Evolutionary conservation across 2,888 invertebrate species (phyloP).

Genomic region (Tetropium fuscum): DNA sequence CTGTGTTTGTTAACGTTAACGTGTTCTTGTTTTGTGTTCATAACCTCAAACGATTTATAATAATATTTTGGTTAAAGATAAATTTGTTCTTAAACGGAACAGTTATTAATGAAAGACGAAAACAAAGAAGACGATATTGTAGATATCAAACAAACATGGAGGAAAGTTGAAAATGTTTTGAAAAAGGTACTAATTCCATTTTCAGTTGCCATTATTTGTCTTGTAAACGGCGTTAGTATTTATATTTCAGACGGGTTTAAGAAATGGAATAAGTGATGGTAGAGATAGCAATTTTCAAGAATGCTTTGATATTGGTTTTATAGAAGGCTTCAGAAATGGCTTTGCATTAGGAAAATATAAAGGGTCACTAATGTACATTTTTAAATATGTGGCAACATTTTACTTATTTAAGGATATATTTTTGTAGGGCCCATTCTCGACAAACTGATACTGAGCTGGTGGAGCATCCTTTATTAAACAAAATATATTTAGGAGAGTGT

Average conservation of each 20-base stretch:
- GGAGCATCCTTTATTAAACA: constrained; percentile 30
- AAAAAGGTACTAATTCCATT: constrained; percentile 27
- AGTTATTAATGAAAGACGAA: constrained; percentile 14
- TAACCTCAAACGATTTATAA: too few relatives aligned
- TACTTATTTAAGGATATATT: not conserved
- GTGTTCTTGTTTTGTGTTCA: too few relatives aligned
- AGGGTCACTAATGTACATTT: constrained; percentile 57
- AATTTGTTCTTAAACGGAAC: too few relatives aligned
- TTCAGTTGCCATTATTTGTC: not conserved
- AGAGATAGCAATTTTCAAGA: constrained; percentile 74
- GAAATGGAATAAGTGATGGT: constrained; percentile 77
- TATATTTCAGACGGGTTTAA: constrained; percentile 43
- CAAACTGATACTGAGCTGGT: constrained; percentile 23
- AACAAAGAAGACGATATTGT: constrained; percentile 4
- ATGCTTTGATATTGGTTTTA: constrained; percentile 78
- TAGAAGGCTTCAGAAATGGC: constrained; percentile 74
- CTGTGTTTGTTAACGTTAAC: too few relatives aligned
- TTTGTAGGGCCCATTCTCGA: constrained; percentile 33
- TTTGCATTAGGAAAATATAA: constrained; percentile 70
- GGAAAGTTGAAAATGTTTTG: constrained; percentile 33
- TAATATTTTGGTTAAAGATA: too few relatives aligned
- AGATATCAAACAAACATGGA: constrained; percentile 36
- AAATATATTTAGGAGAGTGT: constrained; percentile 35
- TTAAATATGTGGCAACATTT: not conserved
- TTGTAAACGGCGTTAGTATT: not conserved